Conservation (phyloP, 2,113 vertebrate genomes). For the Loxodonta africana region DNA sequence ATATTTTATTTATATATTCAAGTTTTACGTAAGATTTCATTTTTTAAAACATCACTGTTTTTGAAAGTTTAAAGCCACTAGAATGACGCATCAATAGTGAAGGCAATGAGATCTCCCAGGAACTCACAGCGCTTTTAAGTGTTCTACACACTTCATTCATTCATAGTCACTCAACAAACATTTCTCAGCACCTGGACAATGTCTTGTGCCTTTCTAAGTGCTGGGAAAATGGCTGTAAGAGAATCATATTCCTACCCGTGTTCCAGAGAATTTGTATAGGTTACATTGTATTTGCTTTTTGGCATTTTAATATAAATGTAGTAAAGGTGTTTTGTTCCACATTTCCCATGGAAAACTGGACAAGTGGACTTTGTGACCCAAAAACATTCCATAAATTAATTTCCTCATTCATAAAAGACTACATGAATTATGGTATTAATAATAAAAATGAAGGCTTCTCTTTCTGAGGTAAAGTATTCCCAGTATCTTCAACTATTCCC, state of each 20-base stretch:
- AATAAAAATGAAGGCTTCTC: background rate
- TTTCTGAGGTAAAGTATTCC: background rate
- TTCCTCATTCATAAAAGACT: background rate
- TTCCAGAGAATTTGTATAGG: background rate
- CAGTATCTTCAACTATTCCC: background rate
- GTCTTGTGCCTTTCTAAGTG: background rate
- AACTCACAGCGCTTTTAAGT: background rate
- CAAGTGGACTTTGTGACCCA: background rate
- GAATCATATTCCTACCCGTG: background rate
- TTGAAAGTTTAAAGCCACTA: background rate
- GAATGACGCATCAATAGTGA: background rate
- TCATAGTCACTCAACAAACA: conserved; percentile 3
- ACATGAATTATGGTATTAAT: background rate
- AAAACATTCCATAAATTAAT: conserved; percentile 16
- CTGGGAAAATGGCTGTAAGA: background rate
- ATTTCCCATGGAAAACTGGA: background rate
- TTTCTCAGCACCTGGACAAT: conserved; percentile 36
- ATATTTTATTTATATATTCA: background rate
- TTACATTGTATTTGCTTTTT: background rate
- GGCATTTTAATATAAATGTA: conserved; percentile 38
- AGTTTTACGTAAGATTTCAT: background rate
- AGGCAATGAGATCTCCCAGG: background rate
- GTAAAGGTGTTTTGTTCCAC: background rate
- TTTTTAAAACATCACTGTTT: background rate
- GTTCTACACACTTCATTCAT: background rate